phyloP scores from a whole-genome alignment of 2,797 vertebrate genomes.

The Rhodeus uyekii region DNA sequence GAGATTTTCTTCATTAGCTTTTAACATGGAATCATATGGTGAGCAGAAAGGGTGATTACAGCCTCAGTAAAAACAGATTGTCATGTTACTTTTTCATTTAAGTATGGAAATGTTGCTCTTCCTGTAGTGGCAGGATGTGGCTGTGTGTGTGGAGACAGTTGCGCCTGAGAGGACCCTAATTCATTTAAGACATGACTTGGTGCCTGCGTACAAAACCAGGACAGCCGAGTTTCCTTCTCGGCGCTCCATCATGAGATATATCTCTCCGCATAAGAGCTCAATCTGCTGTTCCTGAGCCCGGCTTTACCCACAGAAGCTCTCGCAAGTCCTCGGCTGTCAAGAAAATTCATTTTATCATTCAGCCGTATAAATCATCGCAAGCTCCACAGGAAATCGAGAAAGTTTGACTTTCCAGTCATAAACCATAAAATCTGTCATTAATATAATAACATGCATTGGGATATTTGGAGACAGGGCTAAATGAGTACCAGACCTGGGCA shows the following conservation, averaged over 20 bases:
- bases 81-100: slow-evolving; percentile 46
- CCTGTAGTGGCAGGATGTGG: slow-evolving; percentile 75
- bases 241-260: slow-evolving; percentile 41
- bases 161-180: slow-evolving; percentile 68
- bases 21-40: slow-evolving; percentile 39
- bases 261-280: slow-evolving; percentile 55
- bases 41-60: slow-evolving; percentile 41
- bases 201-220: slow-evolving; percentile 47
- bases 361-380: slow-evolving; percentile 74
- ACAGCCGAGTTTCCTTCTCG: slow-evolving; percentile 47
- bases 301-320: slow-evolving; percentile 58
- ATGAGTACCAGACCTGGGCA: slow-evolving; percentile 75
- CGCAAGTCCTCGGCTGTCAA: slow-evolving; percentile 64
- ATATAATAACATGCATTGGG: slow-evolving; percentile 71
- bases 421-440: slow-evolving; percentile 78
- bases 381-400: slow-evolving; percentile 73
- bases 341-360: slow-evolving; percentile 75
- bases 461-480: slow-evolving; percentile 75
- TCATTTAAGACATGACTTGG: slow-evolving; percentile 51
- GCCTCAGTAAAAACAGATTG: slow-evolving; percentile 44
- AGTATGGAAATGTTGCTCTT: slow-evolving; percentile 46
- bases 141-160: slow-evolving; percentile 69
- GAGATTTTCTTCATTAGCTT: slow-evolving; percentile 43
- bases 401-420: slow-evolving; percentile 82
- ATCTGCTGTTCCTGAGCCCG: slow-evolving; percentile 44